phyloP scores from a whole-genome alignment of 2,113 vertebrate genomes.

The Pteropus alecto region DNA sequence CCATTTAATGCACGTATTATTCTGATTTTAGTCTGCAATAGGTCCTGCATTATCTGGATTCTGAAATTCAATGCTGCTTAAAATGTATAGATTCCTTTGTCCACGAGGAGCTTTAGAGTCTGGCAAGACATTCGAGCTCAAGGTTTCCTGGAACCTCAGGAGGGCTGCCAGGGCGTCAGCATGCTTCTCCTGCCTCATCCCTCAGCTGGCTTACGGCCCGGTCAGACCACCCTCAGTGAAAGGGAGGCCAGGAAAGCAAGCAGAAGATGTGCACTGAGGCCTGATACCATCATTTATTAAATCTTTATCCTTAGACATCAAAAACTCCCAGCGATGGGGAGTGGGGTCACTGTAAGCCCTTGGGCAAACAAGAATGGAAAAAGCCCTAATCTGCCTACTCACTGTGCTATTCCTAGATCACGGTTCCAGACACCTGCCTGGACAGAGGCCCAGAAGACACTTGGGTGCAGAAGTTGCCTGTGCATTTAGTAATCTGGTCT shows the following conservation, averaged over 20 bases:
- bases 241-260: neutral
- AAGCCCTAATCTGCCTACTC: neutral
- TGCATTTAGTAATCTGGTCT: neutral
- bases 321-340: neutral
- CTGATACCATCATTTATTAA: neutral
- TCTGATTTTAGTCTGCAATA: neutral
- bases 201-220: neutral
- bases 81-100: conserved; percentile 6
- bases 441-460: neutral
- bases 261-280: neutral
- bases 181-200: neutral
- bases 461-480: rapidly evolving
- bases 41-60: neutral
- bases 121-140: neutral
- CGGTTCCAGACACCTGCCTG: neutral
- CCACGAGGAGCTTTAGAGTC: neutral
- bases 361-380: neutral
- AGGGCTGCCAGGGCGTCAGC: neutral
- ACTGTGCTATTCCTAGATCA: neutral
- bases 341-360: neutral
- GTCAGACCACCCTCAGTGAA: neutral
- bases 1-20: neutral
- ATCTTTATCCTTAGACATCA: neutral
- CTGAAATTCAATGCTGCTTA: conserved; percentile 31
- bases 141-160: conserved; percentile 38